Evolutionary conservation across 2,797 vertebrate genomes (phyloP).

Genomic region (Vultur gryphus): DNA sequence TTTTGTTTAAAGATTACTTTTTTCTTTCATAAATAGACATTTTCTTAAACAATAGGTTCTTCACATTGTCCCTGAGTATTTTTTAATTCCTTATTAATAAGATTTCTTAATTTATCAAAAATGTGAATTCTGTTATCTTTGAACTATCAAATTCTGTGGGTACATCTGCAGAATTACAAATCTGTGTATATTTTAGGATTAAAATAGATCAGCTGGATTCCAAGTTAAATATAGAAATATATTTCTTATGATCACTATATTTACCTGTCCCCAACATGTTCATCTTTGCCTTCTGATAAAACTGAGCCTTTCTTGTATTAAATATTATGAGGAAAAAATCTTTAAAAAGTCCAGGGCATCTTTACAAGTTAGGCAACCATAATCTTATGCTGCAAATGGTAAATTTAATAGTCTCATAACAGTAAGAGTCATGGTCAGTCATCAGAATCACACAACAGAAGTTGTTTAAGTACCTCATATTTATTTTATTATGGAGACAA

Average conservation of each 20-base stretch:
- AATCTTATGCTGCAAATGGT: background rate
- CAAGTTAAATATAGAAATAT: background rate
- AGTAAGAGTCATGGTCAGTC: background rate
- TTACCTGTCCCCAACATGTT: background rate
- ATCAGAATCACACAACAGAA: background rate
- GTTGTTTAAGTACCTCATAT: background rate
- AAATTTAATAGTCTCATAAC: background rate
- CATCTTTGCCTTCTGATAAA: background rate
- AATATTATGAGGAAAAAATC: background rate
- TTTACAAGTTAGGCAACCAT: background rate
- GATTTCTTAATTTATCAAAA: background rate
- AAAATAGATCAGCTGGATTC: background rate
- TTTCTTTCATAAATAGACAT: background rate
- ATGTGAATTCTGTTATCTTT: background rate
- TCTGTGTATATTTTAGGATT: background rate
- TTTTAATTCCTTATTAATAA: background rate
- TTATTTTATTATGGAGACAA: background rate
- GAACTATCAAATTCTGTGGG: background rate
- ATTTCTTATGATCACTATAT: background rate
- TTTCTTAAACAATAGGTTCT: background rate
- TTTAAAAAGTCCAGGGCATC: background rate
- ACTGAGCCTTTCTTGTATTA: background rate
- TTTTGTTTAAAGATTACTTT: background rate
- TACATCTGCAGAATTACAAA: background rate
- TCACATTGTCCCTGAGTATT: background rate